Evolutionary conservation across 1,140 invertebrate genomes (phyloP).

Genomic region (Solenopsis fugax): DNA sequence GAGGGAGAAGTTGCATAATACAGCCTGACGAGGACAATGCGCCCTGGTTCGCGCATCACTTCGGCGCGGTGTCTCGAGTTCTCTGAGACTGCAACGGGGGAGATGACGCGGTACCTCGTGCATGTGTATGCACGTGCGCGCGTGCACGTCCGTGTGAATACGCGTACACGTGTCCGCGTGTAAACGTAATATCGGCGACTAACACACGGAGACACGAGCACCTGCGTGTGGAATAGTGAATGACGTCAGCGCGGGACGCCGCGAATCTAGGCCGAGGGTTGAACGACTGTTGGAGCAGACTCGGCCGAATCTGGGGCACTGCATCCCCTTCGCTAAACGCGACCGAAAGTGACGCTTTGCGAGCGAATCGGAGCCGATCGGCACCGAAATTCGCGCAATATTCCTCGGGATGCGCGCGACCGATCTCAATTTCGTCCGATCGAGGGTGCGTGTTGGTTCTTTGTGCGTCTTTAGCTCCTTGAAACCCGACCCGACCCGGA

Average conservation of each 20-base stretch:
- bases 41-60: constrained; percentile 68
- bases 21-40: constrained; percentile 68
- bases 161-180: constrained; percentile 2
- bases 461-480: not conserved
- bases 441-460: not conserved
- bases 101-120: constrained; percentile 19
- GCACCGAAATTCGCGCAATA: constrained; percentile 22
- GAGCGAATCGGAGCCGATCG: constrained; percentile 19
- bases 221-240: constrained; percentile 75
- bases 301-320: constrained; percentile 81
- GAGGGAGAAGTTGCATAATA: constrained; percentile 70
- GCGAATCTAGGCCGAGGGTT: constrained; percentile 85
- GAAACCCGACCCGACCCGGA: not conserved
- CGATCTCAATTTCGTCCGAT: not conserved
- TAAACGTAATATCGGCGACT: constrained; percentile 56
- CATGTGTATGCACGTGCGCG: constrained; percentile 17
- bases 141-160: constrained; percentile 56
- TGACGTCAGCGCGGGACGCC: constrained; percentile 79
- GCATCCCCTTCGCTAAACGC: constrained; percentile 84
- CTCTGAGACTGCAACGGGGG: constrained; percentile 51
- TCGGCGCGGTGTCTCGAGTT: constrained; percentile 68
- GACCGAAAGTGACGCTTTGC: constrained; percentile 69
- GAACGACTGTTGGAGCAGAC: constrained; percentile 84
- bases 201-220: constrained; percentile 15
- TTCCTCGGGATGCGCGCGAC: not conserved